Evolutionary conservation across 2,113 vertebrate species (phyloP), one percentile per base, ranked within the genome.

Genomic region (Plectropomus leopardus): DNA sequence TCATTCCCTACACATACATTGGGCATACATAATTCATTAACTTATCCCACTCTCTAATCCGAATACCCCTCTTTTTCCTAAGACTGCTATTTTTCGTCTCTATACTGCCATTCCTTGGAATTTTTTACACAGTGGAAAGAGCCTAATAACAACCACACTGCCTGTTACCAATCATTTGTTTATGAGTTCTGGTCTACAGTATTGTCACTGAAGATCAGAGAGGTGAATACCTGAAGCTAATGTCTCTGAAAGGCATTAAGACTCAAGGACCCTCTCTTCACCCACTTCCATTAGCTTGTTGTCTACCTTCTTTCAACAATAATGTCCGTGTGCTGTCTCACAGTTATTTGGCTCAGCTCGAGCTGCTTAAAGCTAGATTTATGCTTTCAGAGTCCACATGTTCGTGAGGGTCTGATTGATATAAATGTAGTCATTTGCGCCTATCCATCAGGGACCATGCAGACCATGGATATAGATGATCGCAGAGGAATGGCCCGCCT

Each of bases 1-100:
- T 32, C 14, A 66, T 78, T 82, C 58, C 66, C 26, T 26, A 65
- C 54, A 67, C 59, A 81, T 48, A 23, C 32, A 15, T 55, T 34
- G 4, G 6, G 58, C 45, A 74, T 88, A 23, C 59, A 77, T 86
- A 72, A 80, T 83, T 75, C 59, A 83, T 74, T 0, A 36, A 15
- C 23, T 44, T 67, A 65, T 48, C 23, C 48, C 36, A 69, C 9
- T 59, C 34, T 53, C 17, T 71, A 63, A 84, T 78, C 80, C 66
- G 45, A 40, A 40, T 2, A 40, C 59, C 3, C 59, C 64, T n/a
- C 32, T 16, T 9, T 24, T 9, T 16, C 9, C 72, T 55, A 61
- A 71, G 55, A 55, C 55, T 45, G 28, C 48, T 26, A 55, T 44
- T 42, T 51, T 65, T 76, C 19, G 32, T 44, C 34, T 53, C 36